A percentile compares a stretch with the other conserved stretches of the same genome.
Conservation (phyloP, 2,888 invertebrate species). For the Ecdyonurus torrentis region DNA sequence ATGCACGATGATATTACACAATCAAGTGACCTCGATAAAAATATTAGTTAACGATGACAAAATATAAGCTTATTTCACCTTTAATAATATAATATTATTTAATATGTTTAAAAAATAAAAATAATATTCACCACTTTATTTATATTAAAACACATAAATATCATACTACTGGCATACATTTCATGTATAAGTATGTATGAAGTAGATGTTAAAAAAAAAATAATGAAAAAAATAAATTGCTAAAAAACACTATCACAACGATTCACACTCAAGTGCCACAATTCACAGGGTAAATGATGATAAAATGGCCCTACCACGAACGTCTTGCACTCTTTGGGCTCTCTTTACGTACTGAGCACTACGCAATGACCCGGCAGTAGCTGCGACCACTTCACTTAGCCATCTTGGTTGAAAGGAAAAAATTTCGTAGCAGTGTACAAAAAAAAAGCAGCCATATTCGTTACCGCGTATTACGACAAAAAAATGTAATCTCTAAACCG, state of each 20-base stretch:
- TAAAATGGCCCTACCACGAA: not conserved
- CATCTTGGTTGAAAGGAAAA: conserved; percentile 17
- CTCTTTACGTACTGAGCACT: conserved; percentile 5
- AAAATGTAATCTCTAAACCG: not conserved
- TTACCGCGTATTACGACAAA: conserved; percentile 11
- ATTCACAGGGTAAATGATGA: not conserved
- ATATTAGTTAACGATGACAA: not conserved
- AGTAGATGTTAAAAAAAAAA: not conserved
- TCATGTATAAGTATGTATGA: no score
- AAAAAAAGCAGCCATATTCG: conserved; percentile 17
- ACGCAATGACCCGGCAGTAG: conserved; percentile 15
- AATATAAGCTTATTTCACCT: not conserved
- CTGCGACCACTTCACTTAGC: conserved; percentile 13
- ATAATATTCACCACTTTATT: not conserved
- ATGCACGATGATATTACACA: not conserved
- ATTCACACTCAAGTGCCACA: not conserved
- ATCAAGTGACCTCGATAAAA: not conserved
- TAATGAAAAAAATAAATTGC: not conserved
- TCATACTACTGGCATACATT: not conserved
- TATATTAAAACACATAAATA: not conserved
- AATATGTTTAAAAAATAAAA: not conserved
- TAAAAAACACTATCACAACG: not conserved
- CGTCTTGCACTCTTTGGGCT: not conserved
- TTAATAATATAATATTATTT: not conserved
- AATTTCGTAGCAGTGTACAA: conserved; percentile 13